Evolutionary conservation across 2,888 invertebrate genomes (phyloP), one percentile per base, ranked within the genome.

Genomic region (Rotaria magnacalcarata): DNA sequence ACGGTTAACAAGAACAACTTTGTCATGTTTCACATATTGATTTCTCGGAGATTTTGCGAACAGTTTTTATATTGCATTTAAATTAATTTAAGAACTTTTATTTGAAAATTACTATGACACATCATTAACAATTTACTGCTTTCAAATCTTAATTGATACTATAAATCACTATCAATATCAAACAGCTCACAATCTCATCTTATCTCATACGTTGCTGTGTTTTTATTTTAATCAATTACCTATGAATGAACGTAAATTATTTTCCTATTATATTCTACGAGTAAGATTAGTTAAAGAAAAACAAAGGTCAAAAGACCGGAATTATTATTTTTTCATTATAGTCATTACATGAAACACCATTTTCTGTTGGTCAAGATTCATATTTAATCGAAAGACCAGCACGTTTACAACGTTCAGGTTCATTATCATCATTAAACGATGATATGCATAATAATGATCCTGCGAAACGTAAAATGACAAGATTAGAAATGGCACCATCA

Each of bases 401-500:
- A 34, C 67, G 67, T 67, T 67, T 67, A 67, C 67, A 67, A 34
- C 67, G 67, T 27, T 67, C 67, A 19, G 67, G 67, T 67, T 67
- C 67, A 14, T 67, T 67, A 67, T 67, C 67, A 41, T 67, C 67
- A 41, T 8, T 67, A 67, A 67, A 67, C 24, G 67, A 67, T 34
- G 67, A 67, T 34, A 16, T 5, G 19, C 67, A 67, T 67, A 19
- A 27, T 34, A 67, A 34, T 67, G 67, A 67, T 19, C 2, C 19
- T 5, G 2, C 19, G 11, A 67, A 5, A 67, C 67, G 67, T 34
- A 67, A 67, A 67, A 67, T 67, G 67, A 67, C 67, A 16, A 27
- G 34, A 34, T 34, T 67, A 34, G 67, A 67, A 7, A 6, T 16
- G 3, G 34, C 67, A 67, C 16, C 67, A 27, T 34, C 67, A 67